A percentile compares a stretch with the other conserved stretches of the same genome.
These are phyloP conservation scores for Eudasyphora cyanicolor DNA, from an alignment of 2,888 invertebrate species.

Conservation along the genomic window DNA sequence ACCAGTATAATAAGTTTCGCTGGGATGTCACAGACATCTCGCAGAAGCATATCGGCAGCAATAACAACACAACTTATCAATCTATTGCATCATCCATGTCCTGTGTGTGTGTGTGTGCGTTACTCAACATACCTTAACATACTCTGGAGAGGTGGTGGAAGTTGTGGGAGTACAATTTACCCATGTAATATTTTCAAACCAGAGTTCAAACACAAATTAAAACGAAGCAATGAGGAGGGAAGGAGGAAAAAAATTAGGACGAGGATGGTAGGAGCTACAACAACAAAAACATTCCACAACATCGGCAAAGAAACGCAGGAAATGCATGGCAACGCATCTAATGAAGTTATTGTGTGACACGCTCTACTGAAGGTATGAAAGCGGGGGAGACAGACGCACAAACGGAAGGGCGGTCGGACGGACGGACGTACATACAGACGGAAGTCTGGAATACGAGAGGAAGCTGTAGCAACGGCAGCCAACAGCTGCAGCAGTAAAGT, in stretches of 20 bases:
- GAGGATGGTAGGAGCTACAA: background rate
- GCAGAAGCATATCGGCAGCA: background rate
- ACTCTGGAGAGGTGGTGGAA: too few species aligned
- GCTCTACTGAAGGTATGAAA: background rate
- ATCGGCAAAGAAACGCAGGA: background rate
- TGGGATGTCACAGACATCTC: background rate
- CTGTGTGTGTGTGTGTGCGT: too few species aligned
- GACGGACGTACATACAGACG: background rate
- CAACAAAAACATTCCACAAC: background rate
- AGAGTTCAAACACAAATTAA: background rate
- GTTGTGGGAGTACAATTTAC: too few species aligned
- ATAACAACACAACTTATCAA: background rate
- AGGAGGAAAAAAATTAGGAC: background rate
- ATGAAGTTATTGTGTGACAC: constrained; percentile 36
- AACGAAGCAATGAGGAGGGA: background rate
- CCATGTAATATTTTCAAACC: background rate
- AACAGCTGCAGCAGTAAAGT: background rate
- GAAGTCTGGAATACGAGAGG: too few species aligned
- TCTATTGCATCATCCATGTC: background rate
- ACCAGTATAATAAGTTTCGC: too few species aligned
- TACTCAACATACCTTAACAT: too few species aligned
- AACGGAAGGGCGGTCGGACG: constrained; percentile 49
- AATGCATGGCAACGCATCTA: constrained; percentile 40
- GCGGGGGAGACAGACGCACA: background rate
- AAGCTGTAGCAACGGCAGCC: too few species aligned